Percentiles rank a stretch among this genome's conserved stretches.
These are phyloP conservation scores for Aphodius sticticus DNA, from an alignment of 2,888 invertebrate genomes.

Conservation along the genomic window DNA sequence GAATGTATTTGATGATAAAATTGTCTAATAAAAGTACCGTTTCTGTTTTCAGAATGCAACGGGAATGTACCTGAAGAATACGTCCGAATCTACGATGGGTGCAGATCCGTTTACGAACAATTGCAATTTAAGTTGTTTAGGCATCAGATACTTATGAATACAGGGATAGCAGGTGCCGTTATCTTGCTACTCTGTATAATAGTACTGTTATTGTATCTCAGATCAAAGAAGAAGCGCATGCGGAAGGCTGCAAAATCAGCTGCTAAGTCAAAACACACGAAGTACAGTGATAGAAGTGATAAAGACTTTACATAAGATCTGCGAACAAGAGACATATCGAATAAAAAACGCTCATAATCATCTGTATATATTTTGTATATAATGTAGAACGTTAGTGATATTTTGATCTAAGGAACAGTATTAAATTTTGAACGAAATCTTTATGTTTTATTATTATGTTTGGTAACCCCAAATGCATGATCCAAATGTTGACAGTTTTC, in stretches of 20 bases:
- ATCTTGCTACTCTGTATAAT: constrained; percentile 27
- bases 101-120: constrained; percentile 38
- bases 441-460: neutral
- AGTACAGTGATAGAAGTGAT: constrained; percentile 14
- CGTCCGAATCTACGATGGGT: constrained; percentile 35
- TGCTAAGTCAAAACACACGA: neutral
- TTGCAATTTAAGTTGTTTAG: constrained; percentile 24
- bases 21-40: neutral
- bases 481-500: no score
- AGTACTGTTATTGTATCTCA: constrained; percentile 12
- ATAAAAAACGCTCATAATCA: neutral
- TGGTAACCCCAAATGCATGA: no score
- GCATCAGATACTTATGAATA: constrained; percentile 30
- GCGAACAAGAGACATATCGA: neutral
- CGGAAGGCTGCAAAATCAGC: neutral
- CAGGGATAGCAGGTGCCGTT: constrained; percentile 27
- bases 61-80: constrained; percentile 35
- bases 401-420: neutral
- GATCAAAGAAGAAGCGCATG: constrained; percentile 13
- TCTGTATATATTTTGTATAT: constrained; percentile 4
- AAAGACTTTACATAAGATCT: neutral
- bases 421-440: neutral
- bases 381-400: neutral
- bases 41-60: constrained; percentile 37
- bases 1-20: neutral